These are phyloP conservation scores for Atherinosoma microstoma DNA, from an alignment of 2,797 vertebrate genomes.

Conservation along the genomic window DNA sequence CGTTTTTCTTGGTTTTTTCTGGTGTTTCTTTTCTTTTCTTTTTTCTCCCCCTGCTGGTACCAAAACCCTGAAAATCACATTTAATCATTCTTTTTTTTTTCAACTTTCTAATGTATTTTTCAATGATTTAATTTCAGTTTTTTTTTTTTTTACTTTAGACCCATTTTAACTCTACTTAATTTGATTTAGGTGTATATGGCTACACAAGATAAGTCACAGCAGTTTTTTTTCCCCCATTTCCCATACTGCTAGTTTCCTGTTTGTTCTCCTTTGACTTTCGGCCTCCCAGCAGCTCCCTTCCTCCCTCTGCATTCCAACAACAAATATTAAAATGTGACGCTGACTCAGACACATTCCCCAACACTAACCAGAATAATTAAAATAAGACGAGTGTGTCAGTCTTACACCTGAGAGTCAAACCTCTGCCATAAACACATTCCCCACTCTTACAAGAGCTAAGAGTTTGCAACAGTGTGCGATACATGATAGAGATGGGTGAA, in stretches of 20 bases:
- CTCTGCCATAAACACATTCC: conserved; percentile 24
- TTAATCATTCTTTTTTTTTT: background rate
- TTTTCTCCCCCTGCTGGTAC: background rate
- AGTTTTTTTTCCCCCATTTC: conserved; percentile 10
- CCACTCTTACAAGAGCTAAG: background rate
- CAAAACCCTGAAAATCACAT: background rate
- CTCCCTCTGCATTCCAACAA: conserved; percentile 66
- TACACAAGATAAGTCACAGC: background rate
- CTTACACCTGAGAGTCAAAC: conserved; percentile 48
- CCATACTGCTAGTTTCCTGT: conserved; percentile 26
- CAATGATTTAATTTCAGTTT: background rate
- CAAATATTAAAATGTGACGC: conserved; percentile 56
- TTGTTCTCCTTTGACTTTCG: conserved; percentile 49
- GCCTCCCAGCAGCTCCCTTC: conserved; percentile 48
- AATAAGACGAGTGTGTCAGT: conserved; percentile 38
- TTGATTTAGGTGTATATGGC: background rate
- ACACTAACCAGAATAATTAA: conserved; percentile 45
- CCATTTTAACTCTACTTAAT: background rate
- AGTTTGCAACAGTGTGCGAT: conserved; percentile 28
- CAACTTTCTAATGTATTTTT: background rate
- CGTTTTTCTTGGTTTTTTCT: too few relatives aligned
- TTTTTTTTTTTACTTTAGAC: background rate
- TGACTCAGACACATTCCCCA: conserved; percentile 41
- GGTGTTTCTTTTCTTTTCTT: background rate
- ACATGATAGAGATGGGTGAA: conserved; percentile 17